These are phyloP conservation scores for Coenobita brevimanus DNA, from an alignment of 1,140 invertebrate genomes.

Conservation along the genomic window DNA sequence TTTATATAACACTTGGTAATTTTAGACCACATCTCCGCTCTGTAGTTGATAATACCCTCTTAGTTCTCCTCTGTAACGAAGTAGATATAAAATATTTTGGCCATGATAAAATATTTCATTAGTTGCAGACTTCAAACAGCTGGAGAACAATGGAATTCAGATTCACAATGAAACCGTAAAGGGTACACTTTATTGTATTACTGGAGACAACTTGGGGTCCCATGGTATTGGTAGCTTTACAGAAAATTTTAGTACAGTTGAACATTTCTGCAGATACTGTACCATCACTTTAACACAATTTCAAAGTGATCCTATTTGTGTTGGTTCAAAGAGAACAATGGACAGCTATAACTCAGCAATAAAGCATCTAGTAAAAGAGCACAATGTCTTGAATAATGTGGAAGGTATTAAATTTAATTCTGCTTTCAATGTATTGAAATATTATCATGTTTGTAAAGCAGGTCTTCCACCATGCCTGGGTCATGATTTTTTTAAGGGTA, in stretches of 20 bases:
- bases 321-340: too few species aligned
- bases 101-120: slow-evolving; percentile 15
- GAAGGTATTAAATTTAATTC: slow-evolving; percentile 5
- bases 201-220: slow-evolving; percentile 8
- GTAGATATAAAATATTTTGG: neutral
- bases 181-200: slow-evolving; percentile 20
- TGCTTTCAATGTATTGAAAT: slow-evolving; percentile 15
- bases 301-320: too few species aligned
- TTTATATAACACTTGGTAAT: slow-evolving; percentile 12
- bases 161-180: slow-evolving; percentile 10
- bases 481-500: slow-evolving; percentile 7
- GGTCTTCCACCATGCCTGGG: slow-evolving; percentile 23
- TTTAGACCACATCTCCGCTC: slow-evolving; percentile 14
- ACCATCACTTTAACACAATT: too few species aligned
- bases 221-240: slow-evolving; percentile 13
- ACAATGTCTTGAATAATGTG: neutral
- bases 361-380: neutral
- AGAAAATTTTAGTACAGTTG: neutral
- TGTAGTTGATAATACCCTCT: slow-evolving; percentile 14
- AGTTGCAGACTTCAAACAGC: slow-evolving; percentile 9
- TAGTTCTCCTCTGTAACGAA: slow-evolving; percentile 8
- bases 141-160: slow-evolving; percentile 4
- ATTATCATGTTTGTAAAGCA: slow-evolving; percentile 1
- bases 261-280: neutral
- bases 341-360: too few species aligned